Base-by-base conservation (phyloP, 2,888 invertebrate species). In the Baccha elongata region DNA sequence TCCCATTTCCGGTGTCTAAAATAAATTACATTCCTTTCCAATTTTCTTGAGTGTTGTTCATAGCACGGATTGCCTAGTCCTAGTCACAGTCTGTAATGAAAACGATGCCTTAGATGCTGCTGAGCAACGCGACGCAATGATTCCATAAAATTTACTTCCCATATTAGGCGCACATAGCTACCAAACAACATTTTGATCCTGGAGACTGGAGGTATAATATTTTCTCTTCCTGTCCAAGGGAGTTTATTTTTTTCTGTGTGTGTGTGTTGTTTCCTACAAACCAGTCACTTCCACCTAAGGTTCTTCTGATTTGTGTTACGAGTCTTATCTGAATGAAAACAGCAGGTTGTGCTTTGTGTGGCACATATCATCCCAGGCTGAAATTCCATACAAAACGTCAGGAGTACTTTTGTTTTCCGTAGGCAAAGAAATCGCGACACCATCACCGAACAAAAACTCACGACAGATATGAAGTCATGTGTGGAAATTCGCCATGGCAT, bases 21-120 rank as follows among this genome's bases (percentile, higher is more conserved):
- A 78, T 83, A 83, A 83, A 78, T 83, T 83, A 64, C 72, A 69
- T 83, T 83, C 68, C 68, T 72, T 83, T 78, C 78, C 78, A 83
- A 83, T 83, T 83, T 83, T 73, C 83, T 83, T 83, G 67, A 83
- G 83, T 83, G 72, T 46, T 64, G 46, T 73, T 67, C 72, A 55
- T 71, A 29, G 58, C 50, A 53, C 15, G 19, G 40, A 23, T 58
- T 40, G 40, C 6, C 15, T 46, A 58, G 35, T 29, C 8, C 37
- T 55, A 13, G 19, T 15, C 50, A 62, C 4, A 21, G 4, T n/a
- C 48, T 48, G 35, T 53, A 15, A 42, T 62, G 60, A 42, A 40
- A 60, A 15, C 42, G 23, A 42, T 23, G 15, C 40, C 23, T 5
- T 26, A 4, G 29, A 8, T 2, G 21, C 13, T 23, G 1, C 19